phyloP scores from a whole-genome alignment of 2,797 vertebrate genomes.

The Falco berigora region DNA sequence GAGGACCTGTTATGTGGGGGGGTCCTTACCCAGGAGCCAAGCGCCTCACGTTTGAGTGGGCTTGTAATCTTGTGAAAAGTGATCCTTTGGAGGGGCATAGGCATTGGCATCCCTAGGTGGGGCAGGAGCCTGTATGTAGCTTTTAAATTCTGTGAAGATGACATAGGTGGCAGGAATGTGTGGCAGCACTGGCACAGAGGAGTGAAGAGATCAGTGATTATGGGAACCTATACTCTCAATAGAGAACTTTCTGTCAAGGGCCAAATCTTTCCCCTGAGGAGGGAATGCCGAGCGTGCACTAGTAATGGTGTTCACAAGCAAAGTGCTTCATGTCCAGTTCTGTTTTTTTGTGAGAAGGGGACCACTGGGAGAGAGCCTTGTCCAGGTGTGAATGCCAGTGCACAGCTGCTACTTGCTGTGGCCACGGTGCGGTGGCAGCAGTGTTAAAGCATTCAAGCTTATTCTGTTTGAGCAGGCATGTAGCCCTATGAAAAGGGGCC shows the following conservation, averaged over 20 bases:
- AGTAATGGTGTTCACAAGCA: not conserved
- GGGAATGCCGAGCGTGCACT: not conserved
- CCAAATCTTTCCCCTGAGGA: not conserved
- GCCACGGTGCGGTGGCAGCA: not conserved
- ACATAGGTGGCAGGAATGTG: not conserved
- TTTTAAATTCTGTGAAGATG: not conserved
- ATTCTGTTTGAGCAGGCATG: not conserved
- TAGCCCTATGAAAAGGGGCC: not conserved
- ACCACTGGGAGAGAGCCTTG: not conserved
- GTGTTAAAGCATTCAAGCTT: not conserved
- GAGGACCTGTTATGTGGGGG: not conserved
- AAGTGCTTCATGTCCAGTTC: not conserved
- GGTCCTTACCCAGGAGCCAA: not conserved
- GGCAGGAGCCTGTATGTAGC: not conserved
- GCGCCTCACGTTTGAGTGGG: not conserved
- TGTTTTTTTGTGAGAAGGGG: not conserved
- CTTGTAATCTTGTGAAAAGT: not conserved
- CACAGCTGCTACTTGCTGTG: not conserved
- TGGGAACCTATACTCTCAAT: not conserved
- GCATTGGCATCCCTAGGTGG: too few relatives aligned
- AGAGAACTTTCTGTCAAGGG: not conserved
- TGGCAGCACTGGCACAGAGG: not conserved
- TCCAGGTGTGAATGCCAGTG: not conserved
- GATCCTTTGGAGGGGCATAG: not conserved
- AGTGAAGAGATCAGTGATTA: not conserved